Evolutionary conservation across 2,888 invertebrate species (phyloP).

Genomic region (Drosophila fungiperda): DNA sequence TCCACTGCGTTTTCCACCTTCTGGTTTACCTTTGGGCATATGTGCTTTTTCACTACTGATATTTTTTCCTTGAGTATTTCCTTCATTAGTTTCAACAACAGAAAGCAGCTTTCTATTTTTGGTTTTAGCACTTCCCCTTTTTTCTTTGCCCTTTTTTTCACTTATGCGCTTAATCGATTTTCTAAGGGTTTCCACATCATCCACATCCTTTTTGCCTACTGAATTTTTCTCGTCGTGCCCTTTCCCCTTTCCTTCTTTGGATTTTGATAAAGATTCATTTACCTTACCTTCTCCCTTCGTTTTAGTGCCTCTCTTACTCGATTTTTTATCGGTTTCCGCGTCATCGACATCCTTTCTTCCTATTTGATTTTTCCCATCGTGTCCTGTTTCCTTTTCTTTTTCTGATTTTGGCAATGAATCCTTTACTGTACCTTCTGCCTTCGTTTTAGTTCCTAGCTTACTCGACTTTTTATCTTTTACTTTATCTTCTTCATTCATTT

Average conservation of each 20-base stretch:
- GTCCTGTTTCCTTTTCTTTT: background rate
- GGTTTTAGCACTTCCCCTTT: background rate
- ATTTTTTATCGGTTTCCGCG: background rate
- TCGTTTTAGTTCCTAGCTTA: background rate
- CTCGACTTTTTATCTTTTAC: background rate
- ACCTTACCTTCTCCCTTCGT: background rate
- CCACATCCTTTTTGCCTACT: no score
- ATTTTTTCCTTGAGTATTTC: background rate
- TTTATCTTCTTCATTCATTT: background rate
- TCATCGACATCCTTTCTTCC: background rate
- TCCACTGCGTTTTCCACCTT: background rate
- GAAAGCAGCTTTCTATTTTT: background rate
- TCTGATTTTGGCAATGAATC: background rate
- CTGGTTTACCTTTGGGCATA: background rate
- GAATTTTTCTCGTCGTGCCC: background rate
- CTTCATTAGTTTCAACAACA: background rate
- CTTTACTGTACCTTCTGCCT: background rate
- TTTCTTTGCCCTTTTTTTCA: conserved; percentile 8
- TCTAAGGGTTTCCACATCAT: no score
- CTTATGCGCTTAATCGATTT: no score
- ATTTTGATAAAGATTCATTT: background rate
- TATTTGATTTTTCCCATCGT: background rate
- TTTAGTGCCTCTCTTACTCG: background rate
- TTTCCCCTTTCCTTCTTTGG: background rate
- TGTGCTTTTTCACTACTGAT: background rate